Conservation (phyloP, 2,797 vertebrate species). For the Falco biarmicus region DNA sequence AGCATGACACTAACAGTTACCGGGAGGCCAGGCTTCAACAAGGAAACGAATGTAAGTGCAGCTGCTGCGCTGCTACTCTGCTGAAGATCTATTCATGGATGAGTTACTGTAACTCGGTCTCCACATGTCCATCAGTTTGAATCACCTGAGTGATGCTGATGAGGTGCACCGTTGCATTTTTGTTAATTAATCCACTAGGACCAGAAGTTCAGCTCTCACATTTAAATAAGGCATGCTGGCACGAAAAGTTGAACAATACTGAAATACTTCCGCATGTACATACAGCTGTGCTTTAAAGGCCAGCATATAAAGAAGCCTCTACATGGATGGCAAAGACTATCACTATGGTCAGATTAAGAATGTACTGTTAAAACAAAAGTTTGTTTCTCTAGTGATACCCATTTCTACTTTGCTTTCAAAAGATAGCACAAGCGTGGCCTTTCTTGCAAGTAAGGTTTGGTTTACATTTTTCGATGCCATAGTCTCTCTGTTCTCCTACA, state of each 20-base stretch:
- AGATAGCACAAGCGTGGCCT: not conserved
- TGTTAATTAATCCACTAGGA: not conserved
- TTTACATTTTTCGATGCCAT: not conserved
- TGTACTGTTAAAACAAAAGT: not conserved
- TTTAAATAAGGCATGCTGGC: not conserved
- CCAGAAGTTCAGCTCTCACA: not conserved
- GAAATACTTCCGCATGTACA: not conserved
- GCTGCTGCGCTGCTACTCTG: not conserved
- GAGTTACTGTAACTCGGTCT: not conserved
- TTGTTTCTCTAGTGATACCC: not conserved
- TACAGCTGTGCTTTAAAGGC: not conserved
- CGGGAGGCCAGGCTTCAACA: not conserved
- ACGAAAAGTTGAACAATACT: not conserved
- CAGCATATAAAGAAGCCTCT: not conserved
- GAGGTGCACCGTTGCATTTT: not conserved
- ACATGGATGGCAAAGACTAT: not conserved
- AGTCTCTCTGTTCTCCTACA: not conserved
- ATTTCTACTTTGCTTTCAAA: not conserved
- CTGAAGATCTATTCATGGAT: not conserved
- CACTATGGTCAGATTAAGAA: not conserved
- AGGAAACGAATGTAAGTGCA: not conserved
- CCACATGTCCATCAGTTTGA: not conserved
- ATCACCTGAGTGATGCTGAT: not conserved
- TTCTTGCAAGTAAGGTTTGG: not conserved
- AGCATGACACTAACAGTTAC: fast-evolving